Evolutionary conservation across 2,113 vertebrate genomes (phyloP).

Genomic region (Sander vitreus): DNA sequence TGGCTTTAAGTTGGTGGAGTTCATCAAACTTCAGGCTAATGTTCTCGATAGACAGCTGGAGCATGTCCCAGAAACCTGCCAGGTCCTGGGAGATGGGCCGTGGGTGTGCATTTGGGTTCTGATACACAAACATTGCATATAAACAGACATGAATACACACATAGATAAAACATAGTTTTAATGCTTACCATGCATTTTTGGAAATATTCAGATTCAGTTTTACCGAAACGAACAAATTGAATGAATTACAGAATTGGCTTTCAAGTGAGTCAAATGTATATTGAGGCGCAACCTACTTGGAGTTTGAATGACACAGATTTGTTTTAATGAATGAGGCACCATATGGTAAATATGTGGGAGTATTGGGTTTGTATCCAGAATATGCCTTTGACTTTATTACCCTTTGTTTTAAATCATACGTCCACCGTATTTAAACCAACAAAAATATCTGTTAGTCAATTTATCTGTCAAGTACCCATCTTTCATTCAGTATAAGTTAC

Average conservation of each 20-base stretch:
- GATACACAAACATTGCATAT: conserved; percentile 45
- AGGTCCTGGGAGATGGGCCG: conserved; percentile 97
- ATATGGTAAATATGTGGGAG: neutral
- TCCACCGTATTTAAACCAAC: neutral
- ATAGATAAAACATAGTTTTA: conserved; percentile 6
- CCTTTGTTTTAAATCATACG: conserved; percentile 13
- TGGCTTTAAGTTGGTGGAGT: conserved; percentile 99
- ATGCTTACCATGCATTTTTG: neutral
- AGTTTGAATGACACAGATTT: neutral
- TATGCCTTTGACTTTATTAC: neutral
- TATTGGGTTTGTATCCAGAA: neutral
- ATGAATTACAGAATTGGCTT: conserved; percentile 4
- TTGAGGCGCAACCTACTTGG: neutral
- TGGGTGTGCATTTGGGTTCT: conserved; percentile 96
- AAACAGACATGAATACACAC: neutral
- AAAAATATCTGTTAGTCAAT: neutral
- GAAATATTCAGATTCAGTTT: neutral
- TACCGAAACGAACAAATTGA: neutral
- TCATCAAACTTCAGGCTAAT: conserved; percentile 99
- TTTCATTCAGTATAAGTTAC: neutral
- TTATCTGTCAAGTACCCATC: neutral
- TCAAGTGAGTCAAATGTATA: neutral
- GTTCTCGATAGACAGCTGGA: conserved; percentile 99
- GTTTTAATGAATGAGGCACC: neutral
- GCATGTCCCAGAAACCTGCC: conserved; percentile 99